phyloP scores from a whole-genome alignment of 1,140 invertebrate genomes.

The Lutraria rhynchaena region DNA sequence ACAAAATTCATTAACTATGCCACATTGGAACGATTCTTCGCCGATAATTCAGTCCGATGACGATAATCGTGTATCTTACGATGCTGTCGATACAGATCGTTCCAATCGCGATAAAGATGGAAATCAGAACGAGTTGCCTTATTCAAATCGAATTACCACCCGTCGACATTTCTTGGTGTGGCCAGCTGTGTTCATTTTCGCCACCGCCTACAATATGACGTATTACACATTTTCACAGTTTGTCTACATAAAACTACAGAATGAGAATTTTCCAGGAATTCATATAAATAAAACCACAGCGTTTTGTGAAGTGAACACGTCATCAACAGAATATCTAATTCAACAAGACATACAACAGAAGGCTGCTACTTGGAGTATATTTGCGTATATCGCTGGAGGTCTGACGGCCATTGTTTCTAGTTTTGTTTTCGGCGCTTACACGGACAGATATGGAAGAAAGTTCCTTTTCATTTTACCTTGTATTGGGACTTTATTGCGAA shows the following conservation, averaged over 20 bases:
- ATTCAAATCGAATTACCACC: slow-evolving; percentile 2
- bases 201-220: slow-evolving; percentile 10
- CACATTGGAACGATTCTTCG: no score
- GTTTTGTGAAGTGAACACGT: slow-evolving; percentile 14
- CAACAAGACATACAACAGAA: slow-evolving; percentile 35
- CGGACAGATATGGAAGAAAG: slow-evolving; percentile 41
- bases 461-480: slow-evolving; percentile 27
- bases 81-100: no score
- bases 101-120: no score
- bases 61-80: no score
- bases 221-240: slow-evolving; percentile 18
- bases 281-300: slow-evolving; percentile 25
- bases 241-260: slow-evolving; percentile 30
- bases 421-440: slow-evolving; percentile 41
- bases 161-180: slow-evolving; percentile 27
- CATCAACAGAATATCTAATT: slow-evolving; percentile 11
- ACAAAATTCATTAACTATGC: no score
- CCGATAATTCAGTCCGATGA: no score
- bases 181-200: slow-evolving; percentile 20
- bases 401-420: slow-evolving; percentile 22
- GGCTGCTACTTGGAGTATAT: slow-evolving; percentile 35
- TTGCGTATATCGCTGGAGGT: slow-evolving; percentile 20
- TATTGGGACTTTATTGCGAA: slow-evolving; percentile 24
- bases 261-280: slow-evolving; percentile 22
- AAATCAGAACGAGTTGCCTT: neutral